Evolutionary conservation across 2,113 vertebrate species (phyloP), one percentile per base, ranked within the genome.

Genomic region (Pseudorasbora parva): DNA sequence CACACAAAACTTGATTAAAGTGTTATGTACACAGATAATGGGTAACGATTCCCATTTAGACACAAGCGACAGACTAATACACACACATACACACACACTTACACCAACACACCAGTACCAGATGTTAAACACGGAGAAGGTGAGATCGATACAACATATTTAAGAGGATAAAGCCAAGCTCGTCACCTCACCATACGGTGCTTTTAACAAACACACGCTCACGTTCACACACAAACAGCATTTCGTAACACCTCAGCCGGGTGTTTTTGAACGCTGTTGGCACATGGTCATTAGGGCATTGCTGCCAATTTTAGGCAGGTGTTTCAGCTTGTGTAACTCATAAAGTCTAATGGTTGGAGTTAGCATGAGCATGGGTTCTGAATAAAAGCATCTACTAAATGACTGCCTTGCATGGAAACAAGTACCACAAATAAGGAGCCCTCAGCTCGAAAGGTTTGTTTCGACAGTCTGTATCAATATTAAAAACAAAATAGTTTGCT

Each of bases 1-100:
- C 47, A 75, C 37, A 74, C 81, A 64, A 45, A 75, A 47, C 77
- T 64, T 79, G n/a, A 82, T 49, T 60, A 82, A 72, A 74, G 33
- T 47, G 69, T 30, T 49, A 75, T 49, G 72, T 62, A 82, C 69
- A 82, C 33, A 45, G 11, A 45, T 74, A 69, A 72, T 82, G 66
- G 49, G 72, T 41, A 56, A 47, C 30, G 41, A 27, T 51, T 81
- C 45, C 64, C n/a, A 51, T 71, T 68, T 57, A 49, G 54, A 47
- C 69, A 60, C 69, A 30, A 82, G 49, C 66, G 1, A 21, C 69
- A 56, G 49, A 73, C 47, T 57, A 54, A 82, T 30, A 72, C 19
- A 82, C n/a, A 19, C n/a, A 19, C 37, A 74, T 25, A 37, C 69
- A 21, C 27, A 23, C 12, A 75, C 56, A 59, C 73, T 8, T 10